These are phyloP conservation scores for Heliconius hermathena DNA, from an alignment of 1,140 invertebrate genomes.

Conservation along the genomic window DNA sequence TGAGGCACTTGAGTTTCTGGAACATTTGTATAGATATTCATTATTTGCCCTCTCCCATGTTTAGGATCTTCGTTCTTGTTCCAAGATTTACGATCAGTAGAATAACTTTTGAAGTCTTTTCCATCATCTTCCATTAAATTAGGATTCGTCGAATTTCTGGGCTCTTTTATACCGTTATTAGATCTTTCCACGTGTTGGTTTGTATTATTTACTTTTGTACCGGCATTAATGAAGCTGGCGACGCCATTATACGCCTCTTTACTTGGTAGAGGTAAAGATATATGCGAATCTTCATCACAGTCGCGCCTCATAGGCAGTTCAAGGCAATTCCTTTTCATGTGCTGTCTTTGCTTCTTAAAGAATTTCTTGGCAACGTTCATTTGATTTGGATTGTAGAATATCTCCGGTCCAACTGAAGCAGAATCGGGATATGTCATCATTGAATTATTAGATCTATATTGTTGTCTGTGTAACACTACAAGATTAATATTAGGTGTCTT, in stretches of 20 bases:
- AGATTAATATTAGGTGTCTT: conserved; percentile 84
- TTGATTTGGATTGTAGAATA: conserved; percentile 96
- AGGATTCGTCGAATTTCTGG: conserved; percentile 78
- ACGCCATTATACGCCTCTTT: conserved; percentile 83
- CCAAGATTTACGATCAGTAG: conserved; percentile 62
- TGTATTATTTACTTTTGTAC: conserved; percentile 89
- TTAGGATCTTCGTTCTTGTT: conserved; percentile 69
- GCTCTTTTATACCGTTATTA: conserved; percentile 80
- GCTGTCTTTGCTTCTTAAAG: conserved; percentile 92
- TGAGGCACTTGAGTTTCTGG: conserved; percentile 86
- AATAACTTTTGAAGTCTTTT: conserved; percentile 79
- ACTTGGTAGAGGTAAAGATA: conserved; percentile 78
- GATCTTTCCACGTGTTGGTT: conserved; percentile 87
- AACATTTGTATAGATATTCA: conserved; percentile 89
- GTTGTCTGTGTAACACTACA: conserved; percentile 86
- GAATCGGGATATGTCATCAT: conserved; percentile 86
- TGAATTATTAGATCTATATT: conserved; percentile 86
- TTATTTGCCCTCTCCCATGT: conserved; percentile 81
- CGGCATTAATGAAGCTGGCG: conserved; percentile 85
- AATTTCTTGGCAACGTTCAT: conserved; percentile 95
- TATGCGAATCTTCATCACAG: conserved; percentile 84
- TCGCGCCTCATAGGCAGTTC: conserved; percentile 85
- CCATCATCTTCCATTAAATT: conserved; percentile 84
- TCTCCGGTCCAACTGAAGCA: conserved; percentile 84
- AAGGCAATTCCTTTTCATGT: conserved; percentile 89